These are phyloP conservation scores for Dioctria linearis DNA, from an alignment of 2,888 invertebrate species.

Conservation along the genomic window DNA sequence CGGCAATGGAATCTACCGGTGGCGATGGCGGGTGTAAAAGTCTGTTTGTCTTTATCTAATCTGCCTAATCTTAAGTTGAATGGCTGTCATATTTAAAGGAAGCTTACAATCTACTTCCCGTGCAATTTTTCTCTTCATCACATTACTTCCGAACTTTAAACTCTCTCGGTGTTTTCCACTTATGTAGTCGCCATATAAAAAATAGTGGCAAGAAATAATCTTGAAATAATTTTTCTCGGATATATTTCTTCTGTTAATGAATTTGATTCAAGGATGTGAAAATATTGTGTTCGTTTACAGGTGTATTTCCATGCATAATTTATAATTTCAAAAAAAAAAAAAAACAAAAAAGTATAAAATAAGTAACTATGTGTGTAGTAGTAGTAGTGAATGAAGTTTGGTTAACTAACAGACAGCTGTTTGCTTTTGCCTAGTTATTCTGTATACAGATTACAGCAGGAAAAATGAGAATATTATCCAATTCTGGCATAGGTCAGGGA, in stretches of 20 bases:
- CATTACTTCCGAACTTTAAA: not conserved
- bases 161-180: not conserved
- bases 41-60: not conserved
- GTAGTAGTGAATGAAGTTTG: too few relatives aligned
- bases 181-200: too few relatives aligned
- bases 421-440: not conserved
- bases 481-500: too few relatives aligned
- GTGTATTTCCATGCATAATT: too few relatives aligned
- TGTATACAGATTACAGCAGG: not conserved
- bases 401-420: not conserved
- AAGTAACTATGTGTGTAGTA: not conserved
- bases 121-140: not conserved
- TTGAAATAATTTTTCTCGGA: not conserved
- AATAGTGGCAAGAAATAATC: not conserved
- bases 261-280: not conserved
- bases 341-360: not conserved
- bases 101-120: constrained; percentile 8
- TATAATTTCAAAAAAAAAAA: too few relatives aligned
- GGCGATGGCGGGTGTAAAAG: too few relatives aligned
- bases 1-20: too few relatives aligned
- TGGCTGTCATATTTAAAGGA: not conserved
- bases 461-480: not conserved
- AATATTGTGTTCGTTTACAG: not conserved
- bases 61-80: not conserved
- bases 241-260: too few relatives aligned